A percentile compares a stretch with the other conserved stretches of the same genome.
Conservation (phyloP, 2,888 invertebrate species). For the Rhingia rostrata region DNA sequence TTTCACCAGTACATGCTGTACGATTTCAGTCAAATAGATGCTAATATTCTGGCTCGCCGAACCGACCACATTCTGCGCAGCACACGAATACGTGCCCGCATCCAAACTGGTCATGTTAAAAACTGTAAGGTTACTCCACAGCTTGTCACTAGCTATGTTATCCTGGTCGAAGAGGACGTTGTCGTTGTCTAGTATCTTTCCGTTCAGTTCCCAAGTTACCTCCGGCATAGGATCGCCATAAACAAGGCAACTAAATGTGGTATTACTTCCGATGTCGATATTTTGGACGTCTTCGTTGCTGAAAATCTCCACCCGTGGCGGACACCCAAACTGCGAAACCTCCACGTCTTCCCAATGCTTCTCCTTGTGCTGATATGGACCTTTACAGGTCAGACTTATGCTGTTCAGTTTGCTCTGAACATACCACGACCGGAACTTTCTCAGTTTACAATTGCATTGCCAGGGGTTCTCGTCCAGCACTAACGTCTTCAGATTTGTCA, state of each 20-base stretch:
- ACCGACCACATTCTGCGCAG: slow-evolving; percentile 82
- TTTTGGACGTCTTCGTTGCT: slow-evolving; percentile 84
- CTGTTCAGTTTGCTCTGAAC: slow-evolving; percentile 90
- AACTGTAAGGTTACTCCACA: slow-evolving; percentile 92
- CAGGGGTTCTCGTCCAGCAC: slow-evolving; percentile 93
- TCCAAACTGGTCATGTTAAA: slow-evolving; percentile 91
- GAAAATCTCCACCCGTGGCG: slow-evolving; percentile 88
- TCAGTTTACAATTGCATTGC: slow-evolving; percentile 94
- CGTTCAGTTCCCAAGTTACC: slow-evolving; percentile 92
- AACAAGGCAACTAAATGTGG: slow-evolving; percentile 91
- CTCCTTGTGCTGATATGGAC: slow-evolving; percentile 88
- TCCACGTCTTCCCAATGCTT: slow-evolving; percentile 90
- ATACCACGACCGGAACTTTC: slow-evolving; percentile 93
- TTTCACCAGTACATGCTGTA: slow-evolving; percentile 83
- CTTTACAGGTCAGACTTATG: slow-evolving; percentile 88
- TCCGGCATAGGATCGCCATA: slow-evolving; percentile 93
- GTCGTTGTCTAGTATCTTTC: slow-evolving; percentile 85
- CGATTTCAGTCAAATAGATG: slow-evolving; percentile 87
- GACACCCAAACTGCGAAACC: slow-evolving; percentile 91
- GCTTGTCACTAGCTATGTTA: slow-evolving; percentile 80
- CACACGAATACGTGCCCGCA: slow-evolving; percentile 92
- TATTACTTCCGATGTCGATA: slow-evolving; percentile 92
- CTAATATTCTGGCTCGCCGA: slow-evolving; percentile 84
- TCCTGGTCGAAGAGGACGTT: slow-evolving; percentile 84
- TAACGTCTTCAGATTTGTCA: slow-evolving; percentile 91